These are phyloP conservation scores for Pyrrhia umbra DNA, from an alignment of 2,888 invertebrate genomes.

Conservation along the genomic window DNA sequence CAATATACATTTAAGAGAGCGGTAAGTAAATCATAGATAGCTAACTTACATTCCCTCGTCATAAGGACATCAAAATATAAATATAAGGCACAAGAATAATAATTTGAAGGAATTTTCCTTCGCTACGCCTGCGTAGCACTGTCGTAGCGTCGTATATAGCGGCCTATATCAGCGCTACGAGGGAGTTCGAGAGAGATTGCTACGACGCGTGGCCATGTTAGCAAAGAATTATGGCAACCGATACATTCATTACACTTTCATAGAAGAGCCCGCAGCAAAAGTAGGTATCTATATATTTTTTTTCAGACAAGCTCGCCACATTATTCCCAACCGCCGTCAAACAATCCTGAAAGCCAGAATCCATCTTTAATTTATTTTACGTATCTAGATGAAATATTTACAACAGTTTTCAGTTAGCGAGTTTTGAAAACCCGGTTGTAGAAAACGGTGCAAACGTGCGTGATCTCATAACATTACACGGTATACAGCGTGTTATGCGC, in stretches of 20 bases:
- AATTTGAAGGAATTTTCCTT: neutral
- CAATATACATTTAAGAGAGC: conserved; percentile 35
- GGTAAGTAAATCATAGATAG: conserved; percentile 5
- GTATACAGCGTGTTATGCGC: conserved; percentile 17
- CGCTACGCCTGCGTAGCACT: conserved; percentile 9
- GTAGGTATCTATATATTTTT: too few relatives aligned
- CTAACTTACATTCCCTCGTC: conserved; percentile 15
- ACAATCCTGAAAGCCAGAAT: too few relatives aligned
- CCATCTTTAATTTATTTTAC: too few relatives aligned
- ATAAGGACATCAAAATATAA: conserved; percentile 31
- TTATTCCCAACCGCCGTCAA: too few relatives aligned
- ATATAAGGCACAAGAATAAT: neutral
- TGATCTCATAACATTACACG: conserved; percentile 22
- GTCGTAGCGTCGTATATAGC: conserved; percentile 17
- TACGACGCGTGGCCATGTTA: neutral
- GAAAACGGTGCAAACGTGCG: conserved; percentile 4
- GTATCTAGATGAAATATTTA: too few relatives aligned
- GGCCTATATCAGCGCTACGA: conserved; percentile 35
- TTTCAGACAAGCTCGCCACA: too few relatives aligned
- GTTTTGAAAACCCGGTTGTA: conserved; percentile 2
- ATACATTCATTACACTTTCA: too few relatives aligned
- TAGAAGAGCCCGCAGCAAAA: too few relatives aligned
- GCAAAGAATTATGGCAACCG: neutral
- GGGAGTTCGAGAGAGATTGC: neutral
- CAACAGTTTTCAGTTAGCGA: neutral